Percentiles rank a stretch among this genome's conserved stretches.
Conservation (phyloP, 1,140 invertebrate species). For the Trichogramma pretiosum region DNA sequence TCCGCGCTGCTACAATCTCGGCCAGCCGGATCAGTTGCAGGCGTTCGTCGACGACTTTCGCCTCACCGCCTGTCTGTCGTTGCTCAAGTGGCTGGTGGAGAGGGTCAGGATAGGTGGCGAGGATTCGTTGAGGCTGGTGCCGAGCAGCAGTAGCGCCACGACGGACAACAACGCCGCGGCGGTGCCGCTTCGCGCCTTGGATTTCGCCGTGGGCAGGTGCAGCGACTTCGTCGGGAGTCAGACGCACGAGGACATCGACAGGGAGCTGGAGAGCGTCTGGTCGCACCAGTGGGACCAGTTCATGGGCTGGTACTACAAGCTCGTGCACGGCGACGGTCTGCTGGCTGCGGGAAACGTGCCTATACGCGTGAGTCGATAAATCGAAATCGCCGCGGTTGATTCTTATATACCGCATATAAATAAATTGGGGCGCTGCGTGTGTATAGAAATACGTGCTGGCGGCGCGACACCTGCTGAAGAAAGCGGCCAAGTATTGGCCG, state of each 20-base stretch:
- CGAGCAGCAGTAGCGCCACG: slow-evolving; percentile 22
- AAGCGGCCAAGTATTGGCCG: slow-evolving; percentile 60
- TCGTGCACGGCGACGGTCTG: slow-evolving; percentile 31
- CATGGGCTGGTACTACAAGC: slow-evolving; percentile 47
- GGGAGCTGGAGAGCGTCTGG: slow-evolving; percentile 61
- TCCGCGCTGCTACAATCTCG: slow-evolving; percentile 80
- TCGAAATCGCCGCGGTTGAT: background rate
- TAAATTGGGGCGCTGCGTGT: slow-evolving; percentile 9
- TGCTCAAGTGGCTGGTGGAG: slow-evolving; percentile 66
- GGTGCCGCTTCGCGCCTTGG: slow-evolving; percentile 62
- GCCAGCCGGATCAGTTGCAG: slow-evolving; percentile 75
- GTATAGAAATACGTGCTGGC: slow-evolving; percentile 44
- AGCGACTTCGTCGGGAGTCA: slow-evolving; percentile 65
- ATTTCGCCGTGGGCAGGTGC: slow-evolving; percentile 70
- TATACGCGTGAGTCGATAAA: slow-evolving; percentile 30
- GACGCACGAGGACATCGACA: slow-evolving; percentile 80
- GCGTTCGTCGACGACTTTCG: slow-evolving; percentile 86
- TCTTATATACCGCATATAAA: background rate
- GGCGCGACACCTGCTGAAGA: slow-evolving; percentile 45
- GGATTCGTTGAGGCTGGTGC: slow-evolving; percentile 47
- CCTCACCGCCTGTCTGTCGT: slow-evolving; percentile 73
- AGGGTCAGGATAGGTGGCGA: slow-evolving; percentile 50
- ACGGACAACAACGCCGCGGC: slow-evolving; percentile 45
- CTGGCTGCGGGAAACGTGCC: slow-evolving; percentile 29
- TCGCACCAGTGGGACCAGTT: slow-evolving; percentile 82